Evolutionary conservation across 2,113 vertebrate species (phyloP).

Genomic region (Ophthalmolycus amberensis): DNA sequence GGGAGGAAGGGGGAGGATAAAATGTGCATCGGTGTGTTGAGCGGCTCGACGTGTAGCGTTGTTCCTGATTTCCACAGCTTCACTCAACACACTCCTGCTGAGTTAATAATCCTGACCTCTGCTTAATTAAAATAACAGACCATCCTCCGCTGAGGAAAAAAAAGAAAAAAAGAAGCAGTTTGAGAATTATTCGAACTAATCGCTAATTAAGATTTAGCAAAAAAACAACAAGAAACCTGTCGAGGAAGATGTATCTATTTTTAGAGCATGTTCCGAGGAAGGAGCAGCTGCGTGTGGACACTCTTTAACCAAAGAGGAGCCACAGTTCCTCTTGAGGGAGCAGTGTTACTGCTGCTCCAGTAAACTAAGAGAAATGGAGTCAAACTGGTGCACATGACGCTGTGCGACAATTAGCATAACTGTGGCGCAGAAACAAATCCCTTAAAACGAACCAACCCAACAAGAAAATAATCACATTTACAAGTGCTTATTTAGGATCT

Average conservation of each 20-base stretch:
- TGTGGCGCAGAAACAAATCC: slow-evolving; percentile 52
- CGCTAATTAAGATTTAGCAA: slow-evolving; percentile 81
- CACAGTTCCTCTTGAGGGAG: slow-evolving; percentile 42
- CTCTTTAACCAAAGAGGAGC: slow-evolving; percentile 34
- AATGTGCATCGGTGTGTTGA: slow-evolving; percentile 53
- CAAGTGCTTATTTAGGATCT: slow-evolving; percentile 60
- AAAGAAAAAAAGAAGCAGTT: slow-evolving; percentile 61
- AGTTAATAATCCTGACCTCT: slow-evolving; percentile 85
- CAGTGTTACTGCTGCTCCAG: slow-evolving; percentile 12
- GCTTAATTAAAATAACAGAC: slow-evolving; percentile 86
- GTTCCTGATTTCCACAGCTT: slow-evolving; percentile 75
- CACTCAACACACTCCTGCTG: slow-evolving; percentile 76
- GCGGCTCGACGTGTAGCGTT: slow-evolving; percentile 54
- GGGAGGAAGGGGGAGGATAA: not conserved
- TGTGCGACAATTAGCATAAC: slow-evolving; percentile 39
- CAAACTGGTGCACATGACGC: not conserved
- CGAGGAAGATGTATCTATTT: slow-evolving; percentile 73
- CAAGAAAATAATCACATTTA: slow-evolving; percentile 66
- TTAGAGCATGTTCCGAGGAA: slow-evolving; percentile 54
- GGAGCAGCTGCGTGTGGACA: slow-evolving; percentile 49
- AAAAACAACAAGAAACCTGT: slow-evolving; percentile 76
- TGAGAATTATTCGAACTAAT: slow-evolving; percentile 82
- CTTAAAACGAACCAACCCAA: slow-evolving; percentile 42
- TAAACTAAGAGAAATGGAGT: slow-evolving; percentile 44
- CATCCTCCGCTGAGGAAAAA: slow-evolving; percentile 72